These are phyloP conservation scores for Myrmecobius fasciatus DNA, from an alignment of 2,113 vertebrate genomes.

Conservation along the genomic window DNA sequence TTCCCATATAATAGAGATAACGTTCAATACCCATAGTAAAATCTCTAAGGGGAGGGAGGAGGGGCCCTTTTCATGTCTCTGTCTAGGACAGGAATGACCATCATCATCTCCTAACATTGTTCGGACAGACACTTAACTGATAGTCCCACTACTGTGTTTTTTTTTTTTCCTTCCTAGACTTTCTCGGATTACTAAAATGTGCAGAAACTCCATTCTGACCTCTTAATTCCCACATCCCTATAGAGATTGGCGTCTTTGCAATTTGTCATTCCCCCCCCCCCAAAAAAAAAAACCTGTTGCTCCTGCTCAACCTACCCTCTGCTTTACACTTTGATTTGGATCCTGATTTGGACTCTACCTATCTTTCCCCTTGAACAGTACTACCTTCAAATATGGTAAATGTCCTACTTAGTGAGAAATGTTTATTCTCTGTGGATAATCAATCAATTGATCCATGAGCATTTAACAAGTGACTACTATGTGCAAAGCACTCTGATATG, in stretches of 20 bases:
- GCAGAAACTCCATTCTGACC: background rate
- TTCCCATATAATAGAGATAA: background rate
- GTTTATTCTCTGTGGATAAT: background rate
- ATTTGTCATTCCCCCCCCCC: background rate
- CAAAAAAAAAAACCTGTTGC: background rate
- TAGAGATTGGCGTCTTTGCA: background rate
- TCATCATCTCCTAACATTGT: background rate
- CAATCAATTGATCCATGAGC: background rate
- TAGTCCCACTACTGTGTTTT: background rate
- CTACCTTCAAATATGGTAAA: background rate
- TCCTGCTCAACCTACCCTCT: background rate
- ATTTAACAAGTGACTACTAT: background rate
- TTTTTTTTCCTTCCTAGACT: background rate
- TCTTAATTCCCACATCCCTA: background rate
- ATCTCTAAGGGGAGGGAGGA: background rate
- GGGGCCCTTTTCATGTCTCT: background rate
- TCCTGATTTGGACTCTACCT: background rate
- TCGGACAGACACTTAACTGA: background rate
- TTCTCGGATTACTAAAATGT: background rate
- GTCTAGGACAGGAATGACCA: background rate
- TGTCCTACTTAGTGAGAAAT: background rate
- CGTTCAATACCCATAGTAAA: background rate
- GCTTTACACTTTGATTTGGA: background rate
- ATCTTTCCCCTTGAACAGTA: background rate
- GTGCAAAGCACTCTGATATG: background rate